Conservation (phyloP, 2,113 vertebrate genomes). For the Fukomys damarensis region DNA sequence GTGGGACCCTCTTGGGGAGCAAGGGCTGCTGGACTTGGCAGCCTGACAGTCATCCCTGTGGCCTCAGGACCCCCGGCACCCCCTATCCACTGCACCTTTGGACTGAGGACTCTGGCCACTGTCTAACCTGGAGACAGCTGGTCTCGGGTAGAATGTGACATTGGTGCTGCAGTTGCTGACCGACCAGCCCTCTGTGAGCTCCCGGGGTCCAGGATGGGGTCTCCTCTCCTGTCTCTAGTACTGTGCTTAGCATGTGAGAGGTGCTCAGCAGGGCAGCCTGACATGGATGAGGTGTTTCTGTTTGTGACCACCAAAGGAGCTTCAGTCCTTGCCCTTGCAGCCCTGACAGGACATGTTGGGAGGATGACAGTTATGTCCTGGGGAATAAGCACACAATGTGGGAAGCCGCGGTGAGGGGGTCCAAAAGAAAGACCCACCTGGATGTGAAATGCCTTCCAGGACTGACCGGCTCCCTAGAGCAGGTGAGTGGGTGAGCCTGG, state of each 20-base stretch:
- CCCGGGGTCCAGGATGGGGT: accelerated
- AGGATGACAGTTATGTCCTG: neutral
- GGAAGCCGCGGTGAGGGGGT: neutral
- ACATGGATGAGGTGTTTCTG: neutral
- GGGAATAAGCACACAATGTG: neutral
- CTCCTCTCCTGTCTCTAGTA: neutral
- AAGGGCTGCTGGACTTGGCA: neutral
- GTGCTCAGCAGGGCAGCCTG: neutral
- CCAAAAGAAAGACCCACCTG: neutral
- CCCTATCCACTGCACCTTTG: neutral
- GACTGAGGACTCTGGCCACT: neutral
- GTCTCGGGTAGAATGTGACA: neutral
- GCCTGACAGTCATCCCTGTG: neutral
- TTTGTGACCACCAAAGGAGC: neutral
- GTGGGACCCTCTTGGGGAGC: neutral
- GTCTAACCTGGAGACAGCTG: neutral
- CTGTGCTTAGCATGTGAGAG: neutral
- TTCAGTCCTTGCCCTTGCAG: neutral
- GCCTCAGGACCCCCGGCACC: neutral
- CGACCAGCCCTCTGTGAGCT: accelerated
- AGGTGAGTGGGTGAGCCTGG: no score
- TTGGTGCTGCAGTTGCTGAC: neutral
- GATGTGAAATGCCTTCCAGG: neutral
- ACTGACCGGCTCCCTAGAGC: neutral
- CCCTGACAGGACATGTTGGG: neutral